Conservation (phyloP, 2,797 vertebrate genomes). For the Nyctibius grandis region DNA sequence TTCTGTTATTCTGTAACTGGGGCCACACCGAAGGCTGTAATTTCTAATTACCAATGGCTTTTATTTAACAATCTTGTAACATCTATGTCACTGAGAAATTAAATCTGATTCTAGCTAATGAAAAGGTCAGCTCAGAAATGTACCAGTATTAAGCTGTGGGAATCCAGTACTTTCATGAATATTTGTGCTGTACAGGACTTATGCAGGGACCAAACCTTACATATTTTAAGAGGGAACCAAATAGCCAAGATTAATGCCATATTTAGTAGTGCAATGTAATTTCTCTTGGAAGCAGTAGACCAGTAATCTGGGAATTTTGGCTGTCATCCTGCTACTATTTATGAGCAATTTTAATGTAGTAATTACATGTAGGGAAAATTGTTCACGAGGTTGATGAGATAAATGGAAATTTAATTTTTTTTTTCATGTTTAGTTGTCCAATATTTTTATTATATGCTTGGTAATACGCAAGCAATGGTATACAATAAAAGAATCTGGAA, state of each 20-base stretch:
- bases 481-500: not conserved
- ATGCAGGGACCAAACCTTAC: not conserved
- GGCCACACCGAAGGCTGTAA: not conserved
- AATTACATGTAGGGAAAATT: constrained; percentile 38
- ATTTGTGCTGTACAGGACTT: not conserved
- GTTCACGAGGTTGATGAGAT: constrained; percentile 9
- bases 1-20: not conserved
- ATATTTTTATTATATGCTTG: not conserved
- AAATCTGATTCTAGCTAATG: not conserved
- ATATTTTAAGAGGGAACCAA: not conserved
- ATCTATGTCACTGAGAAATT: not conserved
- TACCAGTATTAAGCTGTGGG: not conserved
- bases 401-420: constrained; percentile 34
- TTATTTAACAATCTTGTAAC: not conserved
- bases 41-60: constrained; percentile 27
- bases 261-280: not conserved
- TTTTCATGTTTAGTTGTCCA: not conserved
- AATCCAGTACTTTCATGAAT: not conserved
- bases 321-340: constrained; percentile 43
- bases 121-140: not conserved
- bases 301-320: constrained; percentile 49
- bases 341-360: constrained; percentile 27
- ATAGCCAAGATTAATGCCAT: not conserved
- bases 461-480: not conserved
- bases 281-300: constrained; percentile 29